These are phyloP conservation scores for Venturia canescens DNA, from an alignment of 1,140 invertebrate genomes.

Conservation along the genomic window DNA sequence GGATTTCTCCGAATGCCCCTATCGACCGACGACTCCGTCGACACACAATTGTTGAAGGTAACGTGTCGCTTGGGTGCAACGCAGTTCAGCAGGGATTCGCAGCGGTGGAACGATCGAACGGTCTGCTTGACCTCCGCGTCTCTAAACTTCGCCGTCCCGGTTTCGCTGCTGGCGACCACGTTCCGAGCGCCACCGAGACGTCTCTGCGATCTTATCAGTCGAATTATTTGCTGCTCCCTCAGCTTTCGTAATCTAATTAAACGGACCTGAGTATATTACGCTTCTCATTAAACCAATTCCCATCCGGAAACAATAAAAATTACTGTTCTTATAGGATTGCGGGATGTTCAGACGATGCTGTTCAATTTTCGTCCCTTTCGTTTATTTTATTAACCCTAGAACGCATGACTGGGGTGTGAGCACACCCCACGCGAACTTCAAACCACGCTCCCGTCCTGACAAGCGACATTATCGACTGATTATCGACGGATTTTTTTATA, in stretches of 20 bases:
- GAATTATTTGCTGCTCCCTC: neutral
- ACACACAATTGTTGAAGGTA: slow-evolving; percentile 40
- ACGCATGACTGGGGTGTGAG: too few relatives aligned
- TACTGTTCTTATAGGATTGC: too few relatives aligned
- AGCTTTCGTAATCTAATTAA: slow-evolving; percentile 23
- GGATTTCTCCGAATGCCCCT: neutral
- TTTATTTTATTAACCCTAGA: too few relatives aligned
- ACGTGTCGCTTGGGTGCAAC: slow-evolving; percentile 36
- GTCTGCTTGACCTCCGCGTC: slow-evolving; percentile 14
- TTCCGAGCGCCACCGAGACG: slow-evolving; percentile 1
- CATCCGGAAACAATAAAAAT: too few relatives aligned
- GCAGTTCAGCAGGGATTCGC: neutral
- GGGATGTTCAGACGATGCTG: too few relatives aligned
- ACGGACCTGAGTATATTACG: neutral
- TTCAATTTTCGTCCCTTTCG: too few relatives aligned
- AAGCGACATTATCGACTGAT: too few relatives aligned
- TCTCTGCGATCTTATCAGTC: slow-evolving; percentile 35
- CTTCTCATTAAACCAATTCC: neutral
- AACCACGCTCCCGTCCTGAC: too few relatives aligned
- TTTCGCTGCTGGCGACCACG: neutral
- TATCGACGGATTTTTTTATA: too few relatives aligned
- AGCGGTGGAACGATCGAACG: neutral
- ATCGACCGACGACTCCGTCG: slow-evolving; percentile 14
- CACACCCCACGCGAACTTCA: too few relatives aligned
- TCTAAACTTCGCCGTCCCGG: neutral